phyloP scores from a whole-genome alignment of 2,888 invertebrate genomes.

The Drosophila histrio region DNA sequence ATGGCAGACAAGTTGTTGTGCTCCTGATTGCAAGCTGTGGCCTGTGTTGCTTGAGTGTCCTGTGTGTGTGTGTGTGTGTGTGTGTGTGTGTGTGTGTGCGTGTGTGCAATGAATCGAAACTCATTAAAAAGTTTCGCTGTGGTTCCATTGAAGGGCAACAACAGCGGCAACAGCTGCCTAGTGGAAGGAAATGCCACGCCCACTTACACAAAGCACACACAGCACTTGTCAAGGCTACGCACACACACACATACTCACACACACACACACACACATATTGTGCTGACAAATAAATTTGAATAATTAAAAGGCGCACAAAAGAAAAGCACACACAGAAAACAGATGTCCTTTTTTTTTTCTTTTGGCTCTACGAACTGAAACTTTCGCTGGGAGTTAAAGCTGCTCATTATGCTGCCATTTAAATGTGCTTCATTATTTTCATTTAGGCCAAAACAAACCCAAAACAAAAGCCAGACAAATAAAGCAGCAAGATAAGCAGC shows the following conservation, averaged over 20 bases:
- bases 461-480: constrained; percentile 54
- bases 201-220: constrained; percentile 26
- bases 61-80: constrained; percentile 26
- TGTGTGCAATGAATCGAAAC: constrained; percentile 78
- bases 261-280: constrained; percentile 25
- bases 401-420: constrained; percentile 60
- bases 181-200: constrained; percentile 37
- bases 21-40: constrained; percentile 52
- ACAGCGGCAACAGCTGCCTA: constrained; percentile 48
- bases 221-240: no score
- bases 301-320: constrained; percentile 70
- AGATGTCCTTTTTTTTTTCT: constrained; percentile 77
- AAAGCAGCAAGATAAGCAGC: constrained; percentile 69
- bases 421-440: constrained; percentile 66
- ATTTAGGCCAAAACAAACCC: constrained; percentile 32
- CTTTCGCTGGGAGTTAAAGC: not conserved
- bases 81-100: constrained; percentile 22
- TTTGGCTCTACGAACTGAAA: not conserved
- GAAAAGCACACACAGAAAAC: constrained; percentile 35
- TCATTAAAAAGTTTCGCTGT: constrained; percentile 77
- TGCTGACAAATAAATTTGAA: constrained; percentile 77
- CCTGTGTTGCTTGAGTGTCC: constrained; percentile 20
- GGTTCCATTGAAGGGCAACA: constrained; percentile 52
- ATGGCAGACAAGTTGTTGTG: constrained; percentile 42
- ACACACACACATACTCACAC: constrained; percentile 8